Evolutionary conservation across 53 echinoderm and acorn worm species (phyloP).

Genomic region (Hippasteria phrygiana): DNA sequence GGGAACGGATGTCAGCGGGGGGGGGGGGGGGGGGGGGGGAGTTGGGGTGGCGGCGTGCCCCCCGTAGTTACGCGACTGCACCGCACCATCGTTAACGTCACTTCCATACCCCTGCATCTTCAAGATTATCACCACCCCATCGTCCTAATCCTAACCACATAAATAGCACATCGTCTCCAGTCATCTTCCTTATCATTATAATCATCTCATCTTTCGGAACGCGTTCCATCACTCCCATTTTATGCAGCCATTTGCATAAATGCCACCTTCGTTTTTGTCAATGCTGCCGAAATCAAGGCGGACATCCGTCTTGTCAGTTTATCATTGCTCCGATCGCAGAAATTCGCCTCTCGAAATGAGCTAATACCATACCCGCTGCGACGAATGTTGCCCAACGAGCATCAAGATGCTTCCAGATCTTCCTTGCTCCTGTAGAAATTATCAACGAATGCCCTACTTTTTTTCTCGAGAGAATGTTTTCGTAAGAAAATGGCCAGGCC

Average conservation of each 20-base stretch:
- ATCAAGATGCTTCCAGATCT: not conserved
- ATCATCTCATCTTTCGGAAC: not conserved
- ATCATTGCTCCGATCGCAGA: not conserved
- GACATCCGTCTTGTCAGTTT: slow-evolving; percentile 6
- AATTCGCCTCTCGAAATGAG: slow-evolving; percentile 1
- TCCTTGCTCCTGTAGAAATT: not conserved
- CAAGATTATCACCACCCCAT: no score
- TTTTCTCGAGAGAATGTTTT: not conserved
- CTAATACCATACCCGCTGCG: slow-evolving; percentile 18
- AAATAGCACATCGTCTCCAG: no score
- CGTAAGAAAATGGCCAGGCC: not conserved
- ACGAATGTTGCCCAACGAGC: slow-evolving; percentile 4
- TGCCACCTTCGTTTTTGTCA: not conserved
- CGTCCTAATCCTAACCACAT: no score
- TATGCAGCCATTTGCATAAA: not conserved
- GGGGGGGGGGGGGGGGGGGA: no score
- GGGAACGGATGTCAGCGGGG: no score
- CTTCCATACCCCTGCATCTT: no score
- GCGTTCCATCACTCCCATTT: not conserved
- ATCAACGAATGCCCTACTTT: not conserved
- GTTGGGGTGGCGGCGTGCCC: no score
- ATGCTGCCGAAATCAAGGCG: not conserved
- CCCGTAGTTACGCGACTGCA: no score
- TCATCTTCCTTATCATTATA: no score
- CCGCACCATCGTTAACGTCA: no score